A percentile compares a stretch with the other conserved stretches of the same genome.
phyloP scores from a whole-genome alignment of 2,797 vertebrate genomes.

The Macroramphosus scolopax region DNA sequence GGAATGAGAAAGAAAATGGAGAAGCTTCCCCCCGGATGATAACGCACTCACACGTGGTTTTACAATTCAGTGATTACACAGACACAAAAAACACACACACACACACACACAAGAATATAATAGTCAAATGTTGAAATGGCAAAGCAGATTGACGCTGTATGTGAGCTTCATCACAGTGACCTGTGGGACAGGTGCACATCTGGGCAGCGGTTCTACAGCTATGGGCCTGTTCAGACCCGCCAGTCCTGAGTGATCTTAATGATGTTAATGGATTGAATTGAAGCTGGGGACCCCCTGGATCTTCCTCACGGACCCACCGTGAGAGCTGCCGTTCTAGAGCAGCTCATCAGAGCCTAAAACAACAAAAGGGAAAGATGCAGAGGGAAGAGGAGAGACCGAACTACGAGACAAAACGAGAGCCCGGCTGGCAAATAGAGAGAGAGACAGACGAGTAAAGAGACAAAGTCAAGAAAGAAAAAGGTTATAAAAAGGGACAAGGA shows the following conservation, averaged over 20 bases:
- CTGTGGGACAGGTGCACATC: conserved; percentile 49
- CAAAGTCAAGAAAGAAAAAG: conserved; percentile 36
- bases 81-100: conserved; percentile 27
- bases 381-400: conserved; percentile 33
- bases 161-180: conserved; percentile 47
- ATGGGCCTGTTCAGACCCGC: too few relatives aligned
- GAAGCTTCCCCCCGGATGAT: conserved; percentile 52
- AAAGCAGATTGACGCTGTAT: conserved; percentile 17
- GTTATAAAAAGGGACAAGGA: conserved; percentile 25
- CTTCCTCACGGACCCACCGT: too few relatives aligned
- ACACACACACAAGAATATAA: conserved; percentile 50
- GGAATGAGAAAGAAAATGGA: conserved; percentile 47
- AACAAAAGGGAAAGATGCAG: conserved; percentile 23
- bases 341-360: conserved; percentile 37
- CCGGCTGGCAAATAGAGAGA: conserved; percentile 40
- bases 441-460: conserved; percentile 52
- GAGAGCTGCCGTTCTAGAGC: conserved; percentile 10
- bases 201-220: too few relatives aligned
- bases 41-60: conserved; percentile 63
- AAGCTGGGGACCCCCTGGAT: too few relatives aligned
- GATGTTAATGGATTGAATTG: too few relatives aligned
- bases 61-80: conserved; percentile 67
- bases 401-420: conserved; percentile 25
- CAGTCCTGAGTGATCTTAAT: too few relatives aligned
- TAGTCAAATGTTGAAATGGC: conserved; percentile 21